Conservation (phyloP, 2,888 invertebrate genomes). For the Rotaria sp. region DNA sequence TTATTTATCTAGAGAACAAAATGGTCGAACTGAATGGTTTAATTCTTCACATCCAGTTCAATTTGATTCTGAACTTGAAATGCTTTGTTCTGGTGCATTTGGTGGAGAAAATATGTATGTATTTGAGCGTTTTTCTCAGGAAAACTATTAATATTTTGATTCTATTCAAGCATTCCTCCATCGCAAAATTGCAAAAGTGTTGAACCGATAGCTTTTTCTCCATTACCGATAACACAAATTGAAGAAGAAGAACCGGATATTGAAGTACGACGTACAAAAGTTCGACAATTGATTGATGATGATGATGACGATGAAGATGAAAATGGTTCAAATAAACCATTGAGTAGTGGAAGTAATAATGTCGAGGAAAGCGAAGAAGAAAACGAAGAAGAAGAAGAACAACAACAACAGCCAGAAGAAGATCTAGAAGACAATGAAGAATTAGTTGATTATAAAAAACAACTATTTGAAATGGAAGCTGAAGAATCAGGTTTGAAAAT, state of each 20-base stretch:
- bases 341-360: background rate
- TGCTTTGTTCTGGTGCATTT: background rate
- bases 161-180: background rate
- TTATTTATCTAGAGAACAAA: background rate
- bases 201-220: background rate
- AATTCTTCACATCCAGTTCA: background rate
- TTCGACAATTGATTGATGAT: constrained; percentile 8
- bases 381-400: background rate
- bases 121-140: background rate
- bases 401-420: too few species aligned
- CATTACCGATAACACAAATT: background rate
- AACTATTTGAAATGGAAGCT: constrained; percentile 22
- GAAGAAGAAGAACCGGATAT: background rate
- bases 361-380: background rate
- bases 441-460: background rate
- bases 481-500: constrained; percentile 11
- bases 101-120: background rate
- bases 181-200: background rate
- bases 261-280: background rate
- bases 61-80: constrained; percentile 4
- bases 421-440: background rate
- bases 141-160: too few species aligned
- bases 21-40: background rate
- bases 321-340: background rate
- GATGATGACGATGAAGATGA: background rate